Base-by-base conservation (phyloP, 2,797 vertebrate genomes). In the Coracias cyanogaster region DNA sequence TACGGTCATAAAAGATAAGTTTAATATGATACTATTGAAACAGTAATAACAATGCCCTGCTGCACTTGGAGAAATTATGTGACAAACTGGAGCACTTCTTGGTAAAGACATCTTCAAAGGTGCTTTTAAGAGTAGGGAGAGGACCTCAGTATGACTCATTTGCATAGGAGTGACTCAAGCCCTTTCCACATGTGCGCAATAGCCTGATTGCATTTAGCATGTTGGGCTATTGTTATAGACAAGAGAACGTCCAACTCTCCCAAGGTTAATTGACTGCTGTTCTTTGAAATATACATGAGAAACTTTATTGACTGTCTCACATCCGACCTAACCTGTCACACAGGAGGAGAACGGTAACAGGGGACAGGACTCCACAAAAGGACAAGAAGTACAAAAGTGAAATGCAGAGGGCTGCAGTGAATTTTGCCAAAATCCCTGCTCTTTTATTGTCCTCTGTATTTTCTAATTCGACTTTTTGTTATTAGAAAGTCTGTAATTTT, bases 211-310 rank as follows among this genome's bases (percentile, higher is more conserved):
- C 93, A 71, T 93, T 93, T 95, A 93, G 69, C 6, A 3, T 52
- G 51, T 60, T 58, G 8, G 88, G 61, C 96, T 95, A 94, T 83
- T 96, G 92, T 60, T 86, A 93, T 69, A 91, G 96, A 96, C 95
- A 96, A 86, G 87, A 90, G 93, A 95, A 94, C 3, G 12, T 89
- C 93, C 96, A 96, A 80, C 96, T 95, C 92, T 95, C 90, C 94
- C 96, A 97, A 97, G 97, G 97, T 97, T 97, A 97, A 97, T 96
- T 97, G 97, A 97, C 96, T 97, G 91, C 94, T 96, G 93, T 93
- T 97, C 95, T 97, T 96, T 97, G 91, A 97, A 97, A 97, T 94
- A 97, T 95, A 96, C 95, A 96, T 97, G 96, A 97, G 96, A 93
- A 92, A 93, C 72, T 95, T 95, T 96, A 97, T 97, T 96, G 97